Evolutionary conservation across 2,797 vertebrate genomes (phyloP), one percentile per base, ranked within the genome.

Genomic region (Microctenopoma stevenorrisi): DNA sequence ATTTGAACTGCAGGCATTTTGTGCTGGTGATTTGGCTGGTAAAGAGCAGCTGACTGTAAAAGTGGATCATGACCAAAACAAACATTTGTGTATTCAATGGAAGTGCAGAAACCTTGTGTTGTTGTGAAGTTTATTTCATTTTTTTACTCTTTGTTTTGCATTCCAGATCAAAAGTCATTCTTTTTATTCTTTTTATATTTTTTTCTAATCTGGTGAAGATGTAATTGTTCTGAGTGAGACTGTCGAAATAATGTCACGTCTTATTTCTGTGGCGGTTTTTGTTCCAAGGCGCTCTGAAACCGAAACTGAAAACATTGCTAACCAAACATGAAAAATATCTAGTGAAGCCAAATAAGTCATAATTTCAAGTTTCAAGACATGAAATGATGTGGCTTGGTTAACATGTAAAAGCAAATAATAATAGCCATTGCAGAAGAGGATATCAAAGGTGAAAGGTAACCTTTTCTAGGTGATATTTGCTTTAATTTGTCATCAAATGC

Each of bases 281-380:
- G 65, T 90, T 95, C 90, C 63, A 78, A 91, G 96, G 95, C 93
- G 94, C 94, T 91, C 96, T 95, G 94, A 96, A 97, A 87, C 87
- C 92, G 91, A 96, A 96, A 93, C 92, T 95, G 94, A 94, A 96
- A 96, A 96, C 92, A 95, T 93, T 91, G 93, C 79, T 96, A 98
- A 99, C 97, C 98, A 99, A 99, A 99, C 97, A 94, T 93, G 83
- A 89, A 95, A 96, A 96, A 96, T 96, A 97, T 98, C 97, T 99
- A 99, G 98, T 96, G 94, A 99, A 98, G 97, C 98, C 98, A 99
- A 99, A 99, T 96, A 96, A 93, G 89, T 93, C 96, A 97, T 96
- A 95, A 97, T 97, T 96, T 97, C 96, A 95, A 97, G 96, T 95
- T 95, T 18, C 18, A 18, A 18, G 95, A 96, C 95, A 95, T 96